phyloP scores from a whole-genome alignment of 2,113 vertebrate genomes.

The Pygathrix nemaeus region DNA sequence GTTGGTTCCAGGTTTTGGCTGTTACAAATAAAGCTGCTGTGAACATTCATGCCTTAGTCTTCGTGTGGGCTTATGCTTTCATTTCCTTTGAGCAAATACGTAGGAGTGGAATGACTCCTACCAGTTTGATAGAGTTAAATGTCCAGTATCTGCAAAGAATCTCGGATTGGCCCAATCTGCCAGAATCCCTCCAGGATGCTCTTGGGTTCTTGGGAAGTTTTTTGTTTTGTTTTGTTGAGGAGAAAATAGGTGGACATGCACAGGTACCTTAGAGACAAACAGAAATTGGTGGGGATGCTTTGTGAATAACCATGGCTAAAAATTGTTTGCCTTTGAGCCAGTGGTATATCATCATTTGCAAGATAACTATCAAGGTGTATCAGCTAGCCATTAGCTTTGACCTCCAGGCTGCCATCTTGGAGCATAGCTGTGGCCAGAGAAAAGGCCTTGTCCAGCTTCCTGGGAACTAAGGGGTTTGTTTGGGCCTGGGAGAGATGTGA shows the following conservation, averaged over 20 bases:
- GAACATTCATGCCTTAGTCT: not conserved
- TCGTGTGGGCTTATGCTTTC: not conserved
- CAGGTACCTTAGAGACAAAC: not conserved
- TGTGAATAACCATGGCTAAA: not conserved
- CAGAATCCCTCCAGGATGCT: not conserved
- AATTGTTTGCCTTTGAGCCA: not conserved
- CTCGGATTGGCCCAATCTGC: not conserved
- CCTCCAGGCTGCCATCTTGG: not conserved
- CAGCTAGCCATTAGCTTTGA: not conserved
- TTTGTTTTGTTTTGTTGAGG: not conserved
- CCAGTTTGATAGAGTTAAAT: not conserved
- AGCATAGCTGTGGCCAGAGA: not conserved
- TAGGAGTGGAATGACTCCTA: not conserved
- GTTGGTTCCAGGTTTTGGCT: not conserved
- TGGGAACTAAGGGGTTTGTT: not conserved
- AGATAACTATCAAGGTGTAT: not conserved
- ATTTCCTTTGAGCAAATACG: not conserved
- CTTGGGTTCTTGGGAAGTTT: not conserved
- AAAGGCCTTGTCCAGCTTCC: not conserved
- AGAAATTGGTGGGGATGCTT: not conserved
- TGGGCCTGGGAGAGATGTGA: not conserved
- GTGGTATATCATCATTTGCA: not conserved
- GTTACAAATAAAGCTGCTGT: not conserved
- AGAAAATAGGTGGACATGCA: not conserved
- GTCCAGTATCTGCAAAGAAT: not conserved